phyloP scores from a whole-genome alignment of 2,797 vertebrate genomes.

The Argya squamiceps region DNA sequence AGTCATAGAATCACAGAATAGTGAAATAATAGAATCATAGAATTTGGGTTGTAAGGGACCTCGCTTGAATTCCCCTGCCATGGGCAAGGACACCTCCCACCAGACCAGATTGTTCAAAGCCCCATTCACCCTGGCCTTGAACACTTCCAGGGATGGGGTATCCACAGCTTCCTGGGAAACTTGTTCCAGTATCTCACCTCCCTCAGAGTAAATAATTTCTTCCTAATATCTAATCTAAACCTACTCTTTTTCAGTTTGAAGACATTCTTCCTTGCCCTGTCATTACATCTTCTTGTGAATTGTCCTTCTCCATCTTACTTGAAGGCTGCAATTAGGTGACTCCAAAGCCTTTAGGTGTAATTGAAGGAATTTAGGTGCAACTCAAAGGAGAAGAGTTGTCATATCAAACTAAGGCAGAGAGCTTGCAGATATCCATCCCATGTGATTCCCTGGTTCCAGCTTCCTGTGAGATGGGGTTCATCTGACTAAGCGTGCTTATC shows the following conservation, averaged over 20 bases:
- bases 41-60: neutral
- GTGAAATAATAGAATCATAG: too few relatives aligned
- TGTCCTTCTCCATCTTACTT: neutral
- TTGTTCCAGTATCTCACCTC: neutral
- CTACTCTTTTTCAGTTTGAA: neutral
- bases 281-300: neutral
- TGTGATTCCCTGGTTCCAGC: neutral
- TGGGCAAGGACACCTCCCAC: neutral
- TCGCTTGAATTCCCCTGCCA: neutral
- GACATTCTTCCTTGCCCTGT: neutral
- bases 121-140: neutral
- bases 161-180: neutral
- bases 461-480: neutral
- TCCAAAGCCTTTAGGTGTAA: neutral
- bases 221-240: neutral
- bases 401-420: neutral
- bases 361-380: neutral
- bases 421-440: neutral
- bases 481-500: neutral
- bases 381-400: neutral
- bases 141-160: neutral
- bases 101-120: neutral
- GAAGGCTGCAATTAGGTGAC: neutral
- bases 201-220: neutral
- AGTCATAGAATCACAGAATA: neutral